These are phyloP conservation scores for Thinocorus orbignyianus DNA, from an alignment of 2,113 vertebrate genomes.

Conservation along the genomic window DNA sequence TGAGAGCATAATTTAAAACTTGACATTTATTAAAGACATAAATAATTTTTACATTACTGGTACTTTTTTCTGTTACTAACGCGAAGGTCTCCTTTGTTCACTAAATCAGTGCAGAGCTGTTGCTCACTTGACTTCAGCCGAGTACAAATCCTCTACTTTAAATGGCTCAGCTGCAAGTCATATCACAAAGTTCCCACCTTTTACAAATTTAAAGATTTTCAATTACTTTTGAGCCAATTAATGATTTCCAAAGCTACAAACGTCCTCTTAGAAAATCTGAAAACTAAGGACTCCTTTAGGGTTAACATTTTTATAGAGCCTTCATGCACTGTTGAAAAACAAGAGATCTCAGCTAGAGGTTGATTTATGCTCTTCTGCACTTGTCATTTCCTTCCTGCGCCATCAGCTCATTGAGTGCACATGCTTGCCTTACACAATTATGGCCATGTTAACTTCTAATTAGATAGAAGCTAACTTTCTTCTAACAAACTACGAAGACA, in stretches of 20 bases:
- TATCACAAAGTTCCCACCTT: not conserved
- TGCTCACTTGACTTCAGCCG: not conserved
- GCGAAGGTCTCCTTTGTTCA: not conserved
- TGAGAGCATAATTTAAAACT: not conserved
- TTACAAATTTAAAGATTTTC: not conserved
- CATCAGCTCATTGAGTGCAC: slow-evolving; percentile 9
- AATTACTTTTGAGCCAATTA: not conserved
- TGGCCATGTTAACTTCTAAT: slow-evolving; percentile 13
- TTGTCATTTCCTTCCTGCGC: slow-evolving; percentile 30
- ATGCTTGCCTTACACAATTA: slow-evolving; percentile 38
- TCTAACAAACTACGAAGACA: not conserved
- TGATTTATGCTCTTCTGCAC: slow-evolving; percentile 48
- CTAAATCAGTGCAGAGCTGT: not conserved
- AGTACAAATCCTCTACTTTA: not conserved
- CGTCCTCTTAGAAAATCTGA: not conserved
- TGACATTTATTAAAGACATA: not conserved
- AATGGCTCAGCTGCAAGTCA: not conserved
- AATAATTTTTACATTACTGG: not conserved
- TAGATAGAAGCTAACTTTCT: not conserved
- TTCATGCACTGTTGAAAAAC: slow-evolving; percentile 4
- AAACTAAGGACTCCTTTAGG: not conserved
- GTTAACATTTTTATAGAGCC: slow-evolving; percentile 6
- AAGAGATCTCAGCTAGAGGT: slow-evolving; percentile 8
- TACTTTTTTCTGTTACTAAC: not conserved
- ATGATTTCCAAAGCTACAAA: not conserved